phyloP scores from a whole-genome alignment of 2,888 invertebrate species.

The Agrenia bidenticulata region DNA sequence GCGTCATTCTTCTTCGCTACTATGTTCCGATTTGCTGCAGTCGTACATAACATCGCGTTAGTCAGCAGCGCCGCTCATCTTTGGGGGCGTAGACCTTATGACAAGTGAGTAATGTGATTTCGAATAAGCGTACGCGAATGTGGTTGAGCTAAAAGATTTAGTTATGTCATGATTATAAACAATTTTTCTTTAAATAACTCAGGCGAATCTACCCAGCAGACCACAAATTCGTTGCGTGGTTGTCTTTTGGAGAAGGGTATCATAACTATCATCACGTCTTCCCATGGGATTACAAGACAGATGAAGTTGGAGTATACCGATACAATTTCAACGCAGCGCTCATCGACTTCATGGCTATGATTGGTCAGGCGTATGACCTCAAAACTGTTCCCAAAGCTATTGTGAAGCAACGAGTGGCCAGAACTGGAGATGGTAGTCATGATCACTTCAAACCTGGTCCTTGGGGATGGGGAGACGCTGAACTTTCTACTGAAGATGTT shows the following conservation, averaged over 20 bases:
- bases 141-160: slow-evolving; percentile 44
- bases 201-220: slow-evolving; percentile 77
- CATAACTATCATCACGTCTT: slow-evolving; percentile 88
- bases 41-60: slow-evolving; percentile 74
- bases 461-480: slow-evolving; percentile 52
- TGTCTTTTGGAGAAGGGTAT: slow-evolving; percentile 77
- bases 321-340: slow-evolving; percentile 66
- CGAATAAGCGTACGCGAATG: neutral
- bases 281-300: slow-evolving; percentile 67
- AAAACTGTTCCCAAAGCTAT: slow-evolving; percentile 67
- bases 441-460: slow-evolving; percentile 24
- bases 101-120: slow-evolving; percentile 56
- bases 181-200: slow-evolving; percentile 49
- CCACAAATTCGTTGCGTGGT: slow-evolving; percentile 70
- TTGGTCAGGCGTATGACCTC: slow-evolving; percentile 68
- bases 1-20: slow-evolving; percentile 66
- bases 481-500: slow-evolving; percentile 42
- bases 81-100: slow-evolving; percentile 76
- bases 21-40: slow-evolving; percentile 64
- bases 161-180: slow-evolving; percentile 56
- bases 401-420: slow-evolving; percentile 67
- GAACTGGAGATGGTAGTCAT: slow-evolving; percentile 75
- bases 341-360: slow-evolving; percentile 64
- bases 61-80: slow-evolving; percentile 81
- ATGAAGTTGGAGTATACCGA: slow-evolving; percentile 58